Evolutionary conservation across 2,888 invertebrate species (phyloP).

Genomic region (Xanthorhoe spadicearia): DNA sequence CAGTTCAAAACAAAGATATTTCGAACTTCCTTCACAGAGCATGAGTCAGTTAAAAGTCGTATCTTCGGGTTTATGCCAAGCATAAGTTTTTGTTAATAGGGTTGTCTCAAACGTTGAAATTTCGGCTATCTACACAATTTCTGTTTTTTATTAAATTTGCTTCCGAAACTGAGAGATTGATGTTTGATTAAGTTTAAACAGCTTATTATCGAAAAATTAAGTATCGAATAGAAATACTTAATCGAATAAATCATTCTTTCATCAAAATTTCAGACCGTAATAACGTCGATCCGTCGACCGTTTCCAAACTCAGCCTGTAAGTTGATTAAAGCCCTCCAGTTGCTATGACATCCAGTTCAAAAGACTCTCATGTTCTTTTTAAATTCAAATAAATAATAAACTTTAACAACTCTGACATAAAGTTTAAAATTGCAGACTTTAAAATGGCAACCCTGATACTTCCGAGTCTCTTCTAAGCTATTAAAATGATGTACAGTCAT

Average conservation of each 20-base stretch:
- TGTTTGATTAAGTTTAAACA: neutral
- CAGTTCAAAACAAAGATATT: constrained; percentile 41
- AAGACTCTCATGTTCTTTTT: too few species aligned
- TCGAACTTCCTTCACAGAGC: constrained; percentile 40
- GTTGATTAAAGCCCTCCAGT: too few species aligned
- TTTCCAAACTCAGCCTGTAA: too few species aligned
- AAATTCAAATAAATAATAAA: too few species aligned
- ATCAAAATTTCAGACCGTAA: too few species aligned
- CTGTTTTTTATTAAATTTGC: neutral
- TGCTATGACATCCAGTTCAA: too few species aligned
- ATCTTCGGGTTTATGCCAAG: constrained; percentile 41
- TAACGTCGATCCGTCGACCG: too few species aligned
- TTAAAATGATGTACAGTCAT: constrained; percentile 34
- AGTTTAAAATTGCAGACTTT: constrained; percentile 1
- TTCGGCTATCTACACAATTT: constrained; percentile 13
- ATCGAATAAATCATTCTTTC: too few species aligned
- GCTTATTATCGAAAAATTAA: too few species aligned
- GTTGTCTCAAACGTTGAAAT: constrained; percentile 37
- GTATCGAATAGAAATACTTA: too few species aligned
- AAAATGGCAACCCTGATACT: constrained; percentile 21
- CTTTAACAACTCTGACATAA: neutral
- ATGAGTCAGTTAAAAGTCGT: constrained; percentile 42
- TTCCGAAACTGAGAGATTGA: neutral
- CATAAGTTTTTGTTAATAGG: constrained; percentile 44
- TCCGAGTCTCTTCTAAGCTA: constrained; percentile 24